A percentile compares a stretch with the other conserved stretches of the same genome.
Evolutionary conservation across 1,140 invertebrate genomes (phyloP).

Genomic region (Drusus annulatus): DNA sequence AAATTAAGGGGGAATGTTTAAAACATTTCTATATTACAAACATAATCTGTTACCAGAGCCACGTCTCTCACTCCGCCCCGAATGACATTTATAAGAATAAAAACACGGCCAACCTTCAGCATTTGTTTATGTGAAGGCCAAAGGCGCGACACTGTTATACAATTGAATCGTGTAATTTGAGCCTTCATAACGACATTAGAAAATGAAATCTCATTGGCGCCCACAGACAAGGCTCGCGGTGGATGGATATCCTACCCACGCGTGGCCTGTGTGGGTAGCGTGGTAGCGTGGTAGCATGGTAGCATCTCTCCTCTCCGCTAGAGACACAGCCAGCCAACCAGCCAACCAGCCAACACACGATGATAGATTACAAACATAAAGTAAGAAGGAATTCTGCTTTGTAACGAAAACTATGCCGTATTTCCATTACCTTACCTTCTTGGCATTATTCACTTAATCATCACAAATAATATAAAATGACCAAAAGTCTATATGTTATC

Average conservation of each 20-base stretch:
- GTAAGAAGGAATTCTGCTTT: background rate
- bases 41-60: too few relatives aligned
- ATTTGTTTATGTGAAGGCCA: background rate
- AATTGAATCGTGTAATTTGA: background rate
- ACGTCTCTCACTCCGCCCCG: too few relatives aligned
- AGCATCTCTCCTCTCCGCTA: background rate
- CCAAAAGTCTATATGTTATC: too few relatives aligned
- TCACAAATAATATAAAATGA: too few relatives aligned
- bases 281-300: too few relatives aligned
- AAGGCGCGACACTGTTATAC: background rate
- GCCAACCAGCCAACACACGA: background rate
- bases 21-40: too few relatives aligned
- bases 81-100: background rate
- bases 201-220: slow-evolving; percentile 26
- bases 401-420: background rate
- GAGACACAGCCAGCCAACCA: too few relatives aligned
- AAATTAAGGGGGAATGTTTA: too few relatives aligned
- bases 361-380: slow-evolving; percentile 5
- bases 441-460: too few relatives aligned
- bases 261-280: too few relatives aligned
- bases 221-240: background rate
- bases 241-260: background rate
- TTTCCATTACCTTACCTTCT: too few relatives aligned
- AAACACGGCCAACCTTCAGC: background rate
- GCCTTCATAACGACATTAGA: background rate